Conservation (phyloP, 2,888 invertebrate species). For the Acanthosepion pharaonis region DNA sequence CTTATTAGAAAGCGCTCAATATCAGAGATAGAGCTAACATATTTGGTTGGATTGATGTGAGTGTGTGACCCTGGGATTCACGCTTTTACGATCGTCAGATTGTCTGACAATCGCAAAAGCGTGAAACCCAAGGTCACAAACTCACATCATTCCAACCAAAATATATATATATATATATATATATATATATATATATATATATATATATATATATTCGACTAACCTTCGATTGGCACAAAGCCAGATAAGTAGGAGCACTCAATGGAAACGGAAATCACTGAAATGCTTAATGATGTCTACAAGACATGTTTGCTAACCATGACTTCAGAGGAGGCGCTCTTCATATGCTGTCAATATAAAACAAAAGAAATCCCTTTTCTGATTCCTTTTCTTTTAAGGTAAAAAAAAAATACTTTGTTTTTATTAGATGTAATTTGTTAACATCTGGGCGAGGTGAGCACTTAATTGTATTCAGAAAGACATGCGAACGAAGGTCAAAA, state of each 20-base stretch:
- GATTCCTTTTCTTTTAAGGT: neutral
- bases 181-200: no score
- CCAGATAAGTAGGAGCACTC: neutral
- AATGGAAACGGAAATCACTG: neutral
- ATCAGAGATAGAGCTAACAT: no score
- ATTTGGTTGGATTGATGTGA: no score
- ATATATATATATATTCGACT: no score
- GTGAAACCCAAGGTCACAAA: no score
- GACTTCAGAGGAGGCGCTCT: neutral
- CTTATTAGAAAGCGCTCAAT: no score
- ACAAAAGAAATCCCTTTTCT: neutral
- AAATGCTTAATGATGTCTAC: neutral
- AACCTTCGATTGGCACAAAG: no score
- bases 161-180: no score
- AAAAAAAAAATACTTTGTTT: neutral
- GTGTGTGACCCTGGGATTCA: no score
- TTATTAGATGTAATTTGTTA: neutral
- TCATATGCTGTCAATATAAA: neutral
- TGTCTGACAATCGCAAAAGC: no score
- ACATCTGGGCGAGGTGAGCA: neutral
- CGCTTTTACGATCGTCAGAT: no score
- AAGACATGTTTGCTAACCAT: neutral
- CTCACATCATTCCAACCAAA: no score
- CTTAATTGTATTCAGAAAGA: neutral
- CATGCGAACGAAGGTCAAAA: neutral